Base-by-base conservation (phyloP, 2,797 vertebrate genomes). In the Rallus crepitans region DNA sequence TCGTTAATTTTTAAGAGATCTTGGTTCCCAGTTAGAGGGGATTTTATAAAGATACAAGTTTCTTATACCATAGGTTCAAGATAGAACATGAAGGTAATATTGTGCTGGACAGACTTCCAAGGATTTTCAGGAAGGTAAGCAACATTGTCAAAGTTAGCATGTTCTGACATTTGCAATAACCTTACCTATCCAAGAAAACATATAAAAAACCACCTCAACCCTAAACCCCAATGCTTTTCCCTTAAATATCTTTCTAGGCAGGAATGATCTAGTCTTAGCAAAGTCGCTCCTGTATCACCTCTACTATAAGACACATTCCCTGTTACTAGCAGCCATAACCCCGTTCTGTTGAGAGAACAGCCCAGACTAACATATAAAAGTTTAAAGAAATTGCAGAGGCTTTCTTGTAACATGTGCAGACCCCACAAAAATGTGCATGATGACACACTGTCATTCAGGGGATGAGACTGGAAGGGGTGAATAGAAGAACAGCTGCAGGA, bases 171-270 rank as follows among this genome's bases (percentile, higher is more conserved):
- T 72, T 94, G 87, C 48, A 66, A 24, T 77, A 82, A 65, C 28
- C 64, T 80, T 70, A 87, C 50, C 42, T 55, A 81, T 80, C 40
- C 40, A 89, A 66, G 37, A 76, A 90, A 94, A 86, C 45, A 64
- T 57, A 45, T 9, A 9, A 63, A 77, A 59, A 78, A 21, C 28
- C 63, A 66, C 55, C 14, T 50, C 59, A 17, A 84, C 65, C 12
- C 37, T 56, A 72, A 75, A 13, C 12, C 40, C 33, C 30, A 37
- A 12, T 42, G n/a, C 75, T 83, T 94, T 91, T 83, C 63, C 61
- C 66, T 92, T 89, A 92, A 85, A 68, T 75, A 93, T 68, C 45
- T 89, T 92, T 93, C 91, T 86, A 94, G 66, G 64, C 81, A 97
- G 89, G 90, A 96, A 92, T 91, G 90, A 82, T 91, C 94, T 92